Evolutionary conservation across 2,888 invertebrate species (phyloP).

Genomic region (Pterostichus madidus): DNA sequence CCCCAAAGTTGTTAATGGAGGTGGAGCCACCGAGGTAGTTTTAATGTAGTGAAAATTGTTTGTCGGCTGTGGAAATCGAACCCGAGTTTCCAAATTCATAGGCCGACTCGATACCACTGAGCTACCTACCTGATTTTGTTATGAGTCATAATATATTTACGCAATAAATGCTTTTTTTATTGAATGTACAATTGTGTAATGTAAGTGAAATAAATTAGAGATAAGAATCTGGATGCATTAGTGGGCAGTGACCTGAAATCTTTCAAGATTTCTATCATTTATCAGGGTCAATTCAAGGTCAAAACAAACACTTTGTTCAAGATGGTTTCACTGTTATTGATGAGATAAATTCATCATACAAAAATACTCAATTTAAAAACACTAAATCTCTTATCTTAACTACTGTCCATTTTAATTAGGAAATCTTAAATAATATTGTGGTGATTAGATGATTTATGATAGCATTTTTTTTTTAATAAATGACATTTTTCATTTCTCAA

Average conservation of each 20-base stretch:
- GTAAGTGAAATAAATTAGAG: conserved; percentile 35
- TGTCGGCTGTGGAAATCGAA: too few relatives aligned
- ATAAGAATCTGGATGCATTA: conserved; percentile 38
- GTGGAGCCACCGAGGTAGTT: too few relatives aligned
- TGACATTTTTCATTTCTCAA: too few relatives aligned
- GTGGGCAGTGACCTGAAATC: conserved; percentile 50
- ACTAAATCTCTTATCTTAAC: conserved; percentile 16
- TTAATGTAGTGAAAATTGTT: too few relatives aligned
- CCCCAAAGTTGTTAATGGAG: too few relatives aligned
- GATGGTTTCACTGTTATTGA: conserved; percentile 31
- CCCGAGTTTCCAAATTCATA: too few relatives aligned
- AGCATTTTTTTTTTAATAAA: too few relatives aligned
- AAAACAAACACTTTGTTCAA: conserved; percentile 11
- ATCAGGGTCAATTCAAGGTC: conserved; percentile 50
- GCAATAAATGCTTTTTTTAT: too few relatives aligned
- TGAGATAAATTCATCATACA: conserved; percentile 20
- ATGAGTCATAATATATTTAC: too few relatives aligned
- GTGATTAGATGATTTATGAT: too few relatives aligned
- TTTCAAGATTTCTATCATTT: conserved; percentile 40
- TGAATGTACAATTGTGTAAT: conserved; percentile 19
- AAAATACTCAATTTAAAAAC: conserved; percentile 33
- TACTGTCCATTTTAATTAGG: background rate
- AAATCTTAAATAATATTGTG: background rate
- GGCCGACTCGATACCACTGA: too few relatives aligned
- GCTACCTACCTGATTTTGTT: too few relatives aligned